phyloP scores from a whole-genome alignment of 2,888 invertebrate genomes.

The Diaperis boleti region DNA sequence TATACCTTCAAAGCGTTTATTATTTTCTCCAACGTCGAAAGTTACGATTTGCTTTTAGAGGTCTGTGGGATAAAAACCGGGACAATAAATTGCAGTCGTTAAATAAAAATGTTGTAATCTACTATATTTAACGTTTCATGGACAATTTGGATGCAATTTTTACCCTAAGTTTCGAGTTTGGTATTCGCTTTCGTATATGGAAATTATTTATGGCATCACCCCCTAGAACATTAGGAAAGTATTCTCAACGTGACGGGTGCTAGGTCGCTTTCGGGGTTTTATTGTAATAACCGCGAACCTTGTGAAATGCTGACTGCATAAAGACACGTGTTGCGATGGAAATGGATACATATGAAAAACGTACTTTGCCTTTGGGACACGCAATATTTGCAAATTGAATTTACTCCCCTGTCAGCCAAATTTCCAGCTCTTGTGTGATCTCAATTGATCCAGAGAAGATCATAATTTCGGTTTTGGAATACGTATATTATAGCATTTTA shows the following conservation, averaged over 20 bases:
- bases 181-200: conserved; percentile 59
- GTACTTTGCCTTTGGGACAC: conserved; percentile 57
- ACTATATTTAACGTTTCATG: conserved; percentile 58
- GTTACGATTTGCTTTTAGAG: conserved; percentile 28
- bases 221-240: conserved; percentile 58
- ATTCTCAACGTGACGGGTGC: conserved; percentile 55
- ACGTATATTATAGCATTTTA: background rate
- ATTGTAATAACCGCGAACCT: conserved; percentile 61
- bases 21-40: conserved; percentile 23
- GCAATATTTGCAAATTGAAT: conserved; percentile 61
- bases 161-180: conserved; percentile 53
- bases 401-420: conserved; percentile 51
- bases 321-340: conserved; percentile 60
- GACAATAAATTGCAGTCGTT: conserved; percentile 56
- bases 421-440: conserved; percentile 38
- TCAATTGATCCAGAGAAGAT: conserved; percentile 32
- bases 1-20: conserved; percentile 13
- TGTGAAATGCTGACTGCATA: conserved; percentile 60
- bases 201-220: conserved; percentile 60
- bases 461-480: conserved; percentile 32
- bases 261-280: conserved; percentile 54
- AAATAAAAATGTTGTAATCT: conserved; percentile 58
- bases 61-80: conserved; percentile 50
- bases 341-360: conserved; percentile 59
- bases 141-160: conserved; percentile 57